Percentiles rank a stretch among this genome's conserved stretches.
phyloP scores from a whole-genome alignment of 2,113 vertebrate species.

The Corydoras maculifer region DNA sequence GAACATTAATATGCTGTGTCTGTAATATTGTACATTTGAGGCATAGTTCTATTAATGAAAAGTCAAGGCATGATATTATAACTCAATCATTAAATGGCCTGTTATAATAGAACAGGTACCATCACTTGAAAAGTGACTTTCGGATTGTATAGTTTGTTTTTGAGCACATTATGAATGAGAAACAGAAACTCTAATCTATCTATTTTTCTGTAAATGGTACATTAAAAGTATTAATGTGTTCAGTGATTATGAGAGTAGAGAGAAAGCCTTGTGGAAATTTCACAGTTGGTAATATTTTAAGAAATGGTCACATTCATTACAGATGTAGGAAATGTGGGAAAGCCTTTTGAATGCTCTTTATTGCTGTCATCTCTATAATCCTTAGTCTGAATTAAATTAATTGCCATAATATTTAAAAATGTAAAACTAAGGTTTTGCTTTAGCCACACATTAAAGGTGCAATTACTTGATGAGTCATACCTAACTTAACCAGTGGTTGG shows the following conservation, averaged over 20 bases:
- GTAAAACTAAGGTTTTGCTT: conserved; percentile 30
- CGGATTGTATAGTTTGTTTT: neutral
- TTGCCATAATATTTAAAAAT: conserved; percentile 26
- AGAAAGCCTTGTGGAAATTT: conserved; percentile 11
- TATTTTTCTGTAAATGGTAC: conserved; percentile 30
- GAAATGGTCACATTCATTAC: too few species aligned
- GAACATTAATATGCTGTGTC: conserved; percentile 8
- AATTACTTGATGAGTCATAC: conserved; percentile 24
- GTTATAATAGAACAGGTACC: neutral
- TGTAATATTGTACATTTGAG: conserved; percentile 25
- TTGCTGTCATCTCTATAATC: too few species aligned
- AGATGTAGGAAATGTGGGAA: too few species aligned
- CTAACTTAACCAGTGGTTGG: conserved; percentile 34
- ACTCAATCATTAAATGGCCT: conserved; percentile 6
- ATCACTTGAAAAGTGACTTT: neutral
- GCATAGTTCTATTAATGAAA: conserved; percentile 7
- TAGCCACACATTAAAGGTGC: conserved; percentile 34
- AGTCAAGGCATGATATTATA: neutral
- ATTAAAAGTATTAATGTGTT: conserved; percentile 27
- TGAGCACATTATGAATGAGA: too few species aligned
- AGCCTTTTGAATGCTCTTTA: too few species aligned
- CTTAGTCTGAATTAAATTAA: neutral
- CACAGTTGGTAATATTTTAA: conserved; percentile 10
- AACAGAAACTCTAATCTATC: conserved; percentile 16
- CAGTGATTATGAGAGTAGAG: conserved; percentile 8